Conservation (phyloP, 2,797 vertebrate genomes). For the Xenops minutus region DNA sequence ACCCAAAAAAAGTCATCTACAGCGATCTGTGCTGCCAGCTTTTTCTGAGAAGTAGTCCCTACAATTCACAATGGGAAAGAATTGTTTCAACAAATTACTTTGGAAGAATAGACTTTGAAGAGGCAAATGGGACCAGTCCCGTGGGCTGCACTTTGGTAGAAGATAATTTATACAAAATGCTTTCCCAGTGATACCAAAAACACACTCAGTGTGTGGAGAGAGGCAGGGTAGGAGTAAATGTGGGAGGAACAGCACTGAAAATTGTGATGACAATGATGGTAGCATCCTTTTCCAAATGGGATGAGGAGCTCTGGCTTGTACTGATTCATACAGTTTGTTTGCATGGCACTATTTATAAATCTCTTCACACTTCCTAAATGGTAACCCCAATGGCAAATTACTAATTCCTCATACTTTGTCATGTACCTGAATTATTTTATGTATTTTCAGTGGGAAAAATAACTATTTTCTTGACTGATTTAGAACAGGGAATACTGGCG, state of each 20-base stretch:
- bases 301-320: neutral
- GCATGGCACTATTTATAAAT: neutral
- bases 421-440: neutral
- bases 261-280: neutral
- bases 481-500: neutral
- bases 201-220: neutral
- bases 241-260: neutral
- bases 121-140: neutral
- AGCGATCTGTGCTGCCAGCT: neutral
- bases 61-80: neutral
- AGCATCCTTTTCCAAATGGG: neutral
- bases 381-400: neutral
- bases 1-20: neutral
- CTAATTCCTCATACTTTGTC: neutral
- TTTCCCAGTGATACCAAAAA: neutral
- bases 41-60: neutral
- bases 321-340: neutral
- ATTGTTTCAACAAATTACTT: neutral
- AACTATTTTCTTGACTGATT: neutral
- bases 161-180: neutral
- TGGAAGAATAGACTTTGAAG: neutral
- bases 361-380: neutral
- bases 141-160: neutral
- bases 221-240: neutral
- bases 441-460: neutral